phyloP scores from a whole-genome alignment of 2,888 invertebrate species.

The Lasioglossum figueresi region DNA sequence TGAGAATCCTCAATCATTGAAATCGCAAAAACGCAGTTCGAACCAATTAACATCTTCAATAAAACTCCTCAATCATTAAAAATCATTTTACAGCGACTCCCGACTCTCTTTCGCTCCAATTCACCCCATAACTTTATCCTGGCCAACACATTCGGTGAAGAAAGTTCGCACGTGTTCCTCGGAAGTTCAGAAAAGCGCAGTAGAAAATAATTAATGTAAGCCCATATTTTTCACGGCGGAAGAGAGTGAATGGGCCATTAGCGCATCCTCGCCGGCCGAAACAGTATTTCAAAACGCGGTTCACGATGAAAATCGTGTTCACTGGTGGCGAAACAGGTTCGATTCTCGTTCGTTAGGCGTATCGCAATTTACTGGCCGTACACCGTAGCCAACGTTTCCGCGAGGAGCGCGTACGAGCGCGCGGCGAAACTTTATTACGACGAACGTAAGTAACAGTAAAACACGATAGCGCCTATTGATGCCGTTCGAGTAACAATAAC shows the following conservation, averaged over 20 bases:
- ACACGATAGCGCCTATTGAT: constrained; percentile 71
- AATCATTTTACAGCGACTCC: not conserved
- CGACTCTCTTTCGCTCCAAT: not conserved
- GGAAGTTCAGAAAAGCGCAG: not conserved
- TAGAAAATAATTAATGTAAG: not conserved
- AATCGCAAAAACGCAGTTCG: too few relatives aligned
- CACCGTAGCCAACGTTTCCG: not conserved
- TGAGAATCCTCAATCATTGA: too few relatives aligned
- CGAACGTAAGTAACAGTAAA: constrained; percentile 62
- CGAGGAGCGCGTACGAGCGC: not conserved
- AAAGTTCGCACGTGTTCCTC: not conserved
- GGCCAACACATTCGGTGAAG: not conserved
- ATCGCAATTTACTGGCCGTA: constrained; percentile 20
- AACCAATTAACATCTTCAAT: too few relatives aligned
- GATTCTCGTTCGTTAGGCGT: constrained; percentile 26
- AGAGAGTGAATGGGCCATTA: not conserved
- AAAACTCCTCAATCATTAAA: not conserved
- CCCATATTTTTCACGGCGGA: not conserved
- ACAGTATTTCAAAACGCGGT: not conserved
- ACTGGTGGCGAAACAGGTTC: constrained; percentile 31
- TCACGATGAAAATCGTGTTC: not conserved
- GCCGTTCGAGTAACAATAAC: constrained; percentile 69
- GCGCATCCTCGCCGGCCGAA: not conserved
- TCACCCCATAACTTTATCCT: not conserved
- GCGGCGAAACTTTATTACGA: constrained; percentile 35